Evolutionary conservation across 1,140 invertebrate species (phyloP).

Genomic region (Tenebrio molitor): DNA sequence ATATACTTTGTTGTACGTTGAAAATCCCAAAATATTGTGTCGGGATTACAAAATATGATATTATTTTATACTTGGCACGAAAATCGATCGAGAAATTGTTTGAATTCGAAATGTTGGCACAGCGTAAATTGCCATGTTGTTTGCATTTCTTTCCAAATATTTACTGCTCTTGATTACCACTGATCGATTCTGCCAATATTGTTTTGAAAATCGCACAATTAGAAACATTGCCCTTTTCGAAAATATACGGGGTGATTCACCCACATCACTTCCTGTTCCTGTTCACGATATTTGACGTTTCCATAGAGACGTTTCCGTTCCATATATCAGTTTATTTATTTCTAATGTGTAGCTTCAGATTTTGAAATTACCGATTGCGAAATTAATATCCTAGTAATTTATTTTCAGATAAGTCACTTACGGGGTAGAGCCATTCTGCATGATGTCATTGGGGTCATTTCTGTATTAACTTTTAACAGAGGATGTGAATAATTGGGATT

Average conservation of each 20-base stretch:
- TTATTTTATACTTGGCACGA: background rate
- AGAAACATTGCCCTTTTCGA: background rate
- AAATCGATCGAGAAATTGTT: slow-evolving; percentile 12
- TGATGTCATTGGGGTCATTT: too few relatives aligned
- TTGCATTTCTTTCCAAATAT: background rate
- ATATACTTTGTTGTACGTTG: slow-evolving; percentile 12
- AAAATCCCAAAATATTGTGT: slow-evolving; percentile 23
- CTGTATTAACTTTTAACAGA: too few relatives aligned
- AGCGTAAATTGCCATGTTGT: background rate
- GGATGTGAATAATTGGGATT: too few relatives aligned
- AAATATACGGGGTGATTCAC: slow-evolving; percentile 37
- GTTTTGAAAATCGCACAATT: too few relatives aligned
- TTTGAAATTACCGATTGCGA: too few relatives aligned
- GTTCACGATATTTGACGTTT: background rate
- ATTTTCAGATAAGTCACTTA: too few relatives aligned
- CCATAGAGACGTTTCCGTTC: slow-evolving; percentile 10
- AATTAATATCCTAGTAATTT: too few relatives aligned
- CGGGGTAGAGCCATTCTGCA: too few relatives aligned
- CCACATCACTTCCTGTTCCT: slow-evolving; percentile 27
- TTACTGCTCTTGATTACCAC: background rate
- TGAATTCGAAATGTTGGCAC: background rate
- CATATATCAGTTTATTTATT: too few relatives aligned
- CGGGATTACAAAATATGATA: background rate
- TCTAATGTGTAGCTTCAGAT: too few relatives aligned
- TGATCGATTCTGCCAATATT: background rate